Evolutionary conservation across 2,797 vertebrate genomes (phyloP).

Genomic region (Miopithecus talapoin): DNA sequence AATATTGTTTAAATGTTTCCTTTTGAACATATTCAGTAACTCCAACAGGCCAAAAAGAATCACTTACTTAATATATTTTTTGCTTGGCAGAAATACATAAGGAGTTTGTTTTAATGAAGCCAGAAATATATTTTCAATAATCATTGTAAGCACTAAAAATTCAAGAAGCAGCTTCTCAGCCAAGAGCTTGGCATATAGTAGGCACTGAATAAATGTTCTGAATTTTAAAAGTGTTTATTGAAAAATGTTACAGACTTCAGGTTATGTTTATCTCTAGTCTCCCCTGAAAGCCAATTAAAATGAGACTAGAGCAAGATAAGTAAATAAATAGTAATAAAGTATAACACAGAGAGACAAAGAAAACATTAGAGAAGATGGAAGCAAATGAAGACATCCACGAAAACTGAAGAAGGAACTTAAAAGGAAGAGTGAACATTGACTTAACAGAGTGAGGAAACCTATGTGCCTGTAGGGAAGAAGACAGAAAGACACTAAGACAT

Average conservation of each 20-base stretch:
- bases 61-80: background rate
- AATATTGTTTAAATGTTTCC: background rate
- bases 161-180: background rate
- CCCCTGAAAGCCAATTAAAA: background rate
- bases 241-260: conserved; percentile 11
- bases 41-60: background rate
- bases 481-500: background rate
- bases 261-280: background rate
- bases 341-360: background rate
- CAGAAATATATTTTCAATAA: conserved; percentile 14
- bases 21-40: conserved; percentile 22
- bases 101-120: conserved; percentile 1
- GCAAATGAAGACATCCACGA: background rate
- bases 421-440: background rate
- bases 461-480: rapidly evolving
- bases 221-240: background rate
- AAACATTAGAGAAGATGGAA: background rate
- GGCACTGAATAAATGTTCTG: background rate
- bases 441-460: background rate
- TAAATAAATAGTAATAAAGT: background rate
- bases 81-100: conserved; percentile 31
- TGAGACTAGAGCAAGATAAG: background rate
- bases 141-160: background rate
- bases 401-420: background rate
- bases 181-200: background rate